phyloP scores from a whole-genome alignment of 2,113 vertebrate species.

The Malurus cyaneus region DNA sequence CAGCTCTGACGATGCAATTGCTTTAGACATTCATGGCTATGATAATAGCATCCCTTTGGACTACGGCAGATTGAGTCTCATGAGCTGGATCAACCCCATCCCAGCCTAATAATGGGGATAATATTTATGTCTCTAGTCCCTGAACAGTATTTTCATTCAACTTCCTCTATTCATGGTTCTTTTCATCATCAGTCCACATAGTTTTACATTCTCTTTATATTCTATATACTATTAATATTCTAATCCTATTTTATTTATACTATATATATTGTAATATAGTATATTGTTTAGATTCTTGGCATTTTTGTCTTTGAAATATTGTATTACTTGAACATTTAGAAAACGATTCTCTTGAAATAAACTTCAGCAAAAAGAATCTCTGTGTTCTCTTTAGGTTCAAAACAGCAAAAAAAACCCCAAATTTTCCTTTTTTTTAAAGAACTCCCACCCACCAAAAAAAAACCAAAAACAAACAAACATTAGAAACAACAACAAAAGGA shows the following conservation, averaged over 20 bases:
- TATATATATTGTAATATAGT: too few species aligned
- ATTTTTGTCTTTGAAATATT: neutral
- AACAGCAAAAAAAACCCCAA: neutral
- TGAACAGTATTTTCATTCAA: neutral
- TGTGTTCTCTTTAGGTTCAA: neutral
- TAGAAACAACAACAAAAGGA: neutral
- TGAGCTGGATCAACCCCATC: neutral
- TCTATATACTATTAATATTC: neutral
- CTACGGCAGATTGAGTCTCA: neutral
- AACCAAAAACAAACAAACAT: too few species aligned
- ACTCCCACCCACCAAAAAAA: neutral
- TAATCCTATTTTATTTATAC: neutral
- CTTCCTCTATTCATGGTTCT: neutral
- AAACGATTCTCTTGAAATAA: neutral
- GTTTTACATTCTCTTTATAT: neutral
- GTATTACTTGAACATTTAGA: neutral
- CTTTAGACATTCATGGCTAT: neutral
- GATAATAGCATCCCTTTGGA: neutral
- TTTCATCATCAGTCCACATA: neutral
- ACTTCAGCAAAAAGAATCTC: neutral
- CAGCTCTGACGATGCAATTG: neutral
- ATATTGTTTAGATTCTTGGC: neutral
- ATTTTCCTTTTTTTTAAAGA: neutral
- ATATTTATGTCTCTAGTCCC: neutral
- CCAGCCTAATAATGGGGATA: neutral